phyloP scores from a whole-genome alignment of 2,797 vertebrate genomes.

The Periparus ater region DNA sequence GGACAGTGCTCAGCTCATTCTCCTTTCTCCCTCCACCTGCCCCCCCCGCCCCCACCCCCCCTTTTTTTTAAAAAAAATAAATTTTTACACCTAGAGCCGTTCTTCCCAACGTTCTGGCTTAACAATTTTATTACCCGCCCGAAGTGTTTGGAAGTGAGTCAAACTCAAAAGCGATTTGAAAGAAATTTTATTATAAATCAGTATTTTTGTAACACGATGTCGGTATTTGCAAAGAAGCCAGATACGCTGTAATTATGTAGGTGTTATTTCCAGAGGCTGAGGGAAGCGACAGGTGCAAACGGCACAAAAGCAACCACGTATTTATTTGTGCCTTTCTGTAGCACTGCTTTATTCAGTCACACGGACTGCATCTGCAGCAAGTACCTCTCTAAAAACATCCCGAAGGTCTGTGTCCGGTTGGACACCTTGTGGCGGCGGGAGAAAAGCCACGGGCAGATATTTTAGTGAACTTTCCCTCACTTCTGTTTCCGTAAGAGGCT shows the following conservation, averaged over 20 bases:
- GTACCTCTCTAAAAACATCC: accelerated
- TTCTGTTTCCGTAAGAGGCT: accelerated
- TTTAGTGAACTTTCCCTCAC: background rate
- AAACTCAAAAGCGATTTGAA: background rate
- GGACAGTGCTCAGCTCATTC: accelerated
- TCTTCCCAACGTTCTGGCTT: background rate
- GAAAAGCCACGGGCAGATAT: background rate
- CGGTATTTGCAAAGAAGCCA: background rate
- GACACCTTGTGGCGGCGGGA: background rate
- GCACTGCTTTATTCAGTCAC: background rate
- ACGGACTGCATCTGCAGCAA: background rate
- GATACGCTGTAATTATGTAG: background rate
- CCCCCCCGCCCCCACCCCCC: accelerated
- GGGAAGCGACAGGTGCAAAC: too few species aligned
- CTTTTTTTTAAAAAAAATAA: too few species aligned
- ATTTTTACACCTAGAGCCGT: accelerated
- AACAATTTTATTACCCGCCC: background rate
- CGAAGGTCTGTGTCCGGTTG: accelerated
- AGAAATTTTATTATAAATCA: background rate
- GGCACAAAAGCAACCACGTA: accelerated
- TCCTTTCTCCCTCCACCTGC: accelerated
- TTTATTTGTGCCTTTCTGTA: background rate
- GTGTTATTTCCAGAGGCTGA: accelerated
- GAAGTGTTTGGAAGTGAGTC: background rate
- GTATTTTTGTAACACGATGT: accelerated